Conservation (phyloP, 2,888 invertebrate genomes). For the Ecdyonurus torrentis region DNA sequence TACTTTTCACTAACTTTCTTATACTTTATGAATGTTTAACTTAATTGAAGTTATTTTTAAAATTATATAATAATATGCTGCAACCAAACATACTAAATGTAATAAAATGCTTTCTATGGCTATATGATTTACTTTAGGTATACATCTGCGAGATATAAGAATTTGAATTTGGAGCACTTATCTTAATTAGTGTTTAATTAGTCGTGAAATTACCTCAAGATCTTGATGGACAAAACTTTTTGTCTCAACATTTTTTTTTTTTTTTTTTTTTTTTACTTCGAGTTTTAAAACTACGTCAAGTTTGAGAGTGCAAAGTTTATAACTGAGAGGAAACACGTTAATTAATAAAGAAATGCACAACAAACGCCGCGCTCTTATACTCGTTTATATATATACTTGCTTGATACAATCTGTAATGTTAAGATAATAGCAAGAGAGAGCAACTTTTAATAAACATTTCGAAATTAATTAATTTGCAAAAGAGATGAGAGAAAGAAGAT, state of each 20-base stretch:
- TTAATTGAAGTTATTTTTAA: too few relatives aligned
- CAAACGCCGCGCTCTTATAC: background rate
- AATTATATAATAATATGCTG: too few relatives aligned
- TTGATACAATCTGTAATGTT: slow-evolving; percentile 1
- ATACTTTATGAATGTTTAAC: too few relatives aligned
- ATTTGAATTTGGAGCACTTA: too few relatives aligned
- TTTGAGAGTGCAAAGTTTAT: background rate
- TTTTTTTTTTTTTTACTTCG: too few relatives aligned
- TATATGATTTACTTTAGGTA: too few relatives aligned
- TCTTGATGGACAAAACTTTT: background rate
- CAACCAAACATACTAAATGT: too few relatives aligned
- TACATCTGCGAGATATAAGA: too few relatives aligned
- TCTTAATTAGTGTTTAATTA: slow-evolving; percentile 1
- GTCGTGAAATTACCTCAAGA: slow-evolving; percentile 1
- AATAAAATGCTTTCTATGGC: too few relatives aligned
- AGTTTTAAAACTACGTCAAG: background rate
- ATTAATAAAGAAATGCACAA: background rate
- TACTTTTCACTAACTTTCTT: too few relatives aligned
- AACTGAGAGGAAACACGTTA: background rate
- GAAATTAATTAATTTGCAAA: slow-evolving; percentile 1
- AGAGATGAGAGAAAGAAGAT: background rate
- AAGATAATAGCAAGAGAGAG: slow-evolving; percentile 1
- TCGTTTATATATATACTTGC: too few relatives aligned
- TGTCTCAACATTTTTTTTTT: background rate
- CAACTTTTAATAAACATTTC: background rate